Evolutionary conservation across 1,140 invertebrate genomes (phyloP).

Genomic region (Pogonomyrmex barbatus): DNA sequence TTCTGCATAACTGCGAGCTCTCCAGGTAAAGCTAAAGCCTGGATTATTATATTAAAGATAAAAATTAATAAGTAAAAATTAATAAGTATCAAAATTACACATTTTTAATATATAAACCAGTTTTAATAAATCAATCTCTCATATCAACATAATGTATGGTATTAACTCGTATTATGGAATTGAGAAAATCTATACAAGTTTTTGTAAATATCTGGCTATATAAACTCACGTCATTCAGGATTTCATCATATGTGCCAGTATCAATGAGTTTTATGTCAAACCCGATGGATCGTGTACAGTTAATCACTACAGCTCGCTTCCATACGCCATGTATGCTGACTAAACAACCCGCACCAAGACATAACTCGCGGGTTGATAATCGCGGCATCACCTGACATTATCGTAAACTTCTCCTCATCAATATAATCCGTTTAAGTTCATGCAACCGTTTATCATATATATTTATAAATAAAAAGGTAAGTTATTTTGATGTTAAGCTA

Average conservation of each 20-base stretch:
- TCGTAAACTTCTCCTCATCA: slow-evolving; percentile 76
- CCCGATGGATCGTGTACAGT: slow-evolving; percentile 74
- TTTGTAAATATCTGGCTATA: slow-evolving; percentile 66
- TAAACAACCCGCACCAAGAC: slow-evolving; percentile 83
- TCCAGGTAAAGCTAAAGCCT: slow-evolving; percentile 86
- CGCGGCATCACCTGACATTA: slow-evolving; percentile 83
- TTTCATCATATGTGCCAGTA: slow-evolving; percentile 85
- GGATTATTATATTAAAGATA: slow-evolving; percentile 65
- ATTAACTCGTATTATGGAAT: slow-evolving; percentile 4
- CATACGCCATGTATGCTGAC: slow-evolving; percentile 80
- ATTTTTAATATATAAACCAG: slow-evolving; percentile 17
- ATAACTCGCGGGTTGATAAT: slow-evolving; percentile 80
- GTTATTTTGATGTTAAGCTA: slow-evolving; percentile 36
- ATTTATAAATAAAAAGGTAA: background rate
- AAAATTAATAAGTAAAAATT: background rate
- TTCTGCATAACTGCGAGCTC: slow-evolving; percentile 87
- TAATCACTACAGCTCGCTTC: slow-evolving; percentile 82
- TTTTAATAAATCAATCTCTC: background rate
- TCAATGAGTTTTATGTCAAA: slow-evolving; percentile 86
- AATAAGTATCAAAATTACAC: slow-evolving; percentile 1
- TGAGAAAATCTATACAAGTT: slow-evolving; percentile 16
- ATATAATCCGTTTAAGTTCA: slow-evolving; percentile 52
- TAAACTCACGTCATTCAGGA: slow-evolving; percentile 84
- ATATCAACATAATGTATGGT: slow-evolving; percentile 54
- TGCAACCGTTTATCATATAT: slow-evolving; percentile 26